Percentiles rank a stretch among this genome's conserved stretches.
Conservation (phyloP, 1,140 invertebrate genomes). For the Drosophila miranda region DNA sequence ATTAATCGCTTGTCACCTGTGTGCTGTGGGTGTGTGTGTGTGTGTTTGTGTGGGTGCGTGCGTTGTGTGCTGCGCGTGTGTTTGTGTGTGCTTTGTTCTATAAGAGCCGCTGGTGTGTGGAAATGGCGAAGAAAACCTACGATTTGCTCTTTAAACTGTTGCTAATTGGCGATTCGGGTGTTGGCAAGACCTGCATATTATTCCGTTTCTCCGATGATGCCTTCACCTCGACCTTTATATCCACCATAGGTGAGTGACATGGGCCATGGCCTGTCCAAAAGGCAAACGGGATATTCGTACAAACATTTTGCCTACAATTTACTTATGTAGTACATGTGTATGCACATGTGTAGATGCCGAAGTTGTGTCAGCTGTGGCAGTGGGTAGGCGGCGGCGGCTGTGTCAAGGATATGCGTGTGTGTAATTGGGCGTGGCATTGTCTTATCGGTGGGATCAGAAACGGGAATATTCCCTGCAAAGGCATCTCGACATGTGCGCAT, state of each 20-base stretch:
- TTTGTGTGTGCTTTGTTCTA: constrained; percentile 56
- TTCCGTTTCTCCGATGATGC: constrained; percentile 99
- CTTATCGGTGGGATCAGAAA: constrained; percentile 12
- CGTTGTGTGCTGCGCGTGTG: constrained; percentile 47
- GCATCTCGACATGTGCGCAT: not conserved
- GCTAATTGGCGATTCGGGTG: constrained; percentile 98
- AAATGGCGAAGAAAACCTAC: constrained; percentile 97
- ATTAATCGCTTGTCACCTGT: constrained; percentile 32
- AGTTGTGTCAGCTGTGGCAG: constrained; percentile 35
- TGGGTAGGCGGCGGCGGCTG: constrained; percentile 23
- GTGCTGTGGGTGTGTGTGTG: constrained; percentile 23
- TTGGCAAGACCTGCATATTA: constrained; percentile 99
- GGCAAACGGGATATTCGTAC: too few species aligned
- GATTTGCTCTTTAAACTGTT: constrained; percentile 99
- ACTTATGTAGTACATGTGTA: constrained; percentile 13
- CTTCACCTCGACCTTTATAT: constrained; percentile 99
- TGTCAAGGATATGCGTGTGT: constrained; percentile 42
- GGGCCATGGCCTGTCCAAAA: constrained; percentile 16
- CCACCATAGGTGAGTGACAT: constrained; percentile 93
- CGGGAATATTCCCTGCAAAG: not conserved
- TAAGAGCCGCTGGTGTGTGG: constrained; percentile 63
- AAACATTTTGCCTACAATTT: not conserved
- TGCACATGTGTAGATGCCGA: not conserved
- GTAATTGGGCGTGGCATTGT: constrained; percentile 61
- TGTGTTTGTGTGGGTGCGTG: constrained; percentile 35